These are phyloP conservation scores for Enteromius treurensis DNA, from an alignment of 2,797 vertebrate genomes.

Conservation along the genomic window DNA sequence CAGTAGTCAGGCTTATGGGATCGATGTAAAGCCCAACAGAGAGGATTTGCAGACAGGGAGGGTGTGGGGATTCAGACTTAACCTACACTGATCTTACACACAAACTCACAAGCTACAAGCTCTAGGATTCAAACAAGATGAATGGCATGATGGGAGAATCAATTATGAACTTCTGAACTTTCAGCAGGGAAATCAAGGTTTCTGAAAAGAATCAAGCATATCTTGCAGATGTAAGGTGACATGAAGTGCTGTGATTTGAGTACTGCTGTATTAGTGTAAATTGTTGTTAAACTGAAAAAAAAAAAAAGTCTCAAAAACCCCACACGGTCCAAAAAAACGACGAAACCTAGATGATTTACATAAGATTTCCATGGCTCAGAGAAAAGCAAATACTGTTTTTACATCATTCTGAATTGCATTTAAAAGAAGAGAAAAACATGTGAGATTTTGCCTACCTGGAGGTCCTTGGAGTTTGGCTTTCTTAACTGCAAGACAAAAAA, in stretches of 20 bases:
- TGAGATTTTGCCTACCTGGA: conserved; percentile 68
- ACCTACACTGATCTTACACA: conserved; percentile 69
- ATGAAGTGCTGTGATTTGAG: neutral
- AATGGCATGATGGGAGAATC: conserved; percentile 51
- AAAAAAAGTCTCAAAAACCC: neutral
- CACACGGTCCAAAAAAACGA: neutral
- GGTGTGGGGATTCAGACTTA: conserved; percentile 68
- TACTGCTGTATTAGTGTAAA: neutral
- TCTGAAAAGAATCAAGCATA: neutral
- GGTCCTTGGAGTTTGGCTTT: conserved; percentile 80
- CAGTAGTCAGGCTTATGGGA: conserved; percentile 62
- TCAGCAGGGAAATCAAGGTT: neutral
- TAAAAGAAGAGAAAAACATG: conserved; percentile 2
- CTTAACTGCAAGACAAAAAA: conserved; percentile 72
- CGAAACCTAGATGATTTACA: neutral
- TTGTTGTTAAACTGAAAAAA: neutral
- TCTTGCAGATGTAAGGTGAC: neutral
- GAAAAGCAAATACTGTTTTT: conserved; percentile 22
- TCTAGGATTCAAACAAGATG: conserved; percentile 44
- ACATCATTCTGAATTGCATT: conserved; percentile 18
- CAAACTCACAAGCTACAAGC: conserved; percentile 53
- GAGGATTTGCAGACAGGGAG: conserved; percentile 61
- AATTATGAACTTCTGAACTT: conserved; percentile 33
- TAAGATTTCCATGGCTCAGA: conserved; percentile 15
- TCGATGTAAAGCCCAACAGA: conserved; percentile 62